phyloP scores from a whole-genome alignment of 2,888 invertebrate genomes.

The Pristionchus maxplancki region DNA sequence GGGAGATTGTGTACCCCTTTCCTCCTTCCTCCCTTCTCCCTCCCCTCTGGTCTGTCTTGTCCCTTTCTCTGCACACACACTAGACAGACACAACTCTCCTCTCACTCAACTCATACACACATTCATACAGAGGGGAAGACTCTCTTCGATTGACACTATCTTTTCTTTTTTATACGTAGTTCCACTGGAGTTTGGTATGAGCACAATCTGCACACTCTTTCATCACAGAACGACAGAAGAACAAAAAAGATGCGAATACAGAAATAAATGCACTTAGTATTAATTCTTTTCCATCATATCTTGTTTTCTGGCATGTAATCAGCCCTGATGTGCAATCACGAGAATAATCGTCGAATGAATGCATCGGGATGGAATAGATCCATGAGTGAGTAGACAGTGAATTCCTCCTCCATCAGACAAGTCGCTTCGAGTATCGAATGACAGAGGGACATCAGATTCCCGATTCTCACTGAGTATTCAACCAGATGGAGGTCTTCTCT shows the following conservation, averaged over 20 bases:
- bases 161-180: neutral
- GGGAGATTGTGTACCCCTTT: neutral
- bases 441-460: constrained; percentile 8
- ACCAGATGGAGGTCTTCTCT: neutral
- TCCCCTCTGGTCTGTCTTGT: neutral
- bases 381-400: constrained; percentile 24
- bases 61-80: neutral
- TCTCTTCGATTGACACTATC: neutral
- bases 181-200: neutral
- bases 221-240: neutral
- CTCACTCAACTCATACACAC: neutral
- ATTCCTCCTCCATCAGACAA: constrained; percentile 16
- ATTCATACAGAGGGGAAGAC: neutral
- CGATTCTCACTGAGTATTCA: constrained; percentile 25
- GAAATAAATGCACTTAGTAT: too few relatives aligned
- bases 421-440: neutral
- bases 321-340: too few relatives aligned
- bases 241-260: too few relatives aligned
- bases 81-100: constrained; percentile 36
- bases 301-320: too few relatives aligned
- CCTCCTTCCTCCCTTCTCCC: neutral
- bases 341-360: constrained; percentile 13
- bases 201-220: neutral
- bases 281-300: too few relatives aligned
- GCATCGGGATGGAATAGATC: constrained; percentile 25